These are phyloP conservation scores for Alethe castanea DNA, from an alignment of 2,113 vertebrate species.

Conservation along the genomic window DNA sequence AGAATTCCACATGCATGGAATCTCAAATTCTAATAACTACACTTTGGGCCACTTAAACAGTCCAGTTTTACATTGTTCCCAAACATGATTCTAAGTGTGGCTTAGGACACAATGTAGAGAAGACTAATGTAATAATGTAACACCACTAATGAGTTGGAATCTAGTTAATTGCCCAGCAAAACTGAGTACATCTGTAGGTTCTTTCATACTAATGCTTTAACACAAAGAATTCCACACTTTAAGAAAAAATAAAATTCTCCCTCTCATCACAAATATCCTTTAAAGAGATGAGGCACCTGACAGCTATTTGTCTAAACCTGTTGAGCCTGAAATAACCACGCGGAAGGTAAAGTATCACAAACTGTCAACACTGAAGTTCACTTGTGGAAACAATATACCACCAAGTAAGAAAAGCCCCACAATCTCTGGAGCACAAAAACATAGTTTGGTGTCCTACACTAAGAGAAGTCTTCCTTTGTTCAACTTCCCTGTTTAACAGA, in stretches of 20 bases:
- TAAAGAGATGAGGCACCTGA: not conserved
- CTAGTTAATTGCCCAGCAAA: not conserved
- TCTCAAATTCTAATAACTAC: not conserved
- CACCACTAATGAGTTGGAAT: not conserved
- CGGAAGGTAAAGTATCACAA: not conserved
- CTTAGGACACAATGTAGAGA: not conserved
- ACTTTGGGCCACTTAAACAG: not conserved
- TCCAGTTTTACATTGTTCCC: not conserved
- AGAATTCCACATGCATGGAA: not conserved
- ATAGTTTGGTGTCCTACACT: not conserved
- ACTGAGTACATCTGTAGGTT: not conserved
- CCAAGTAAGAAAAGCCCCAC: not conserved
- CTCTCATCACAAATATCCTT: not conserved
- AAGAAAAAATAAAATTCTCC: not conserved
- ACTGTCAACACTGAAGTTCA: not conserved
- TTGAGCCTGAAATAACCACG: not conserved
- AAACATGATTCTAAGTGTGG: not conserved
- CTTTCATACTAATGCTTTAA: not conserved
- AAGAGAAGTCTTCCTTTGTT: rapidly evolving
- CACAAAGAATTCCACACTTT: not conserved
- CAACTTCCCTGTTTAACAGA: not conserved
- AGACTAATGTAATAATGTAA: not conserved
- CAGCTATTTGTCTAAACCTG: not conserved
- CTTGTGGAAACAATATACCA: not conserved
- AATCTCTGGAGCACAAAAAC: not conserved